Conservation (phyloP, 2,113 vertebrate genomes). For the Neopipo cinnamomea region DNA sequence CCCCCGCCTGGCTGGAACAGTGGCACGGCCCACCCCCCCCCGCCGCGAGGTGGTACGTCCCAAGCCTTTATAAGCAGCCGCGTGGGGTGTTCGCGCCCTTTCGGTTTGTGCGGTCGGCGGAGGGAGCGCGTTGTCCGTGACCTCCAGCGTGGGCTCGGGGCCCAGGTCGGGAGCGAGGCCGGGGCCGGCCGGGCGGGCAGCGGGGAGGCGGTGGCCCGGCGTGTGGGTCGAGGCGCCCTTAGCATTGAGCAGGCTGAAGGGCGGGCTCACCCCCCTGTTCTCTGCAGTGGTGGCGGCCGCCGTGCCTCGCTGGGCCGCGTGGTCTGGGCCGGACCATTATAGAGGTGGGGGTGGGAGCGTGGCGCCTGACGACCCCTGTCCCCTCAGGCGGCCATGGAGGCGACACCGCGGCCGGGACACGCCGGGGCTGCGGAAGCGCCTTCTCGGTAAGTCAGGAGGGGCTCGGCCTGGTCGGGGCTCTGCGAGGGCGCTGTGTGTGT, state of each 20-base stretch:
- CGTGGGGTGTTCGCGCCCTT: accelerated
- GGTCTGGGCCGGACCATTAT: not conserved
- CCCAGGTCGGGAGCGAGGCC: not conserved
- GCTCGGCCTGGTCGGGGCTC: no score
- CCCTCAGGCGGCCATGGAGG: not conserved
- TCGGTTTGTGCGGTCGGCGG: accelerated
- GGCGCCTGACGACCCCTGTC: not conserved
- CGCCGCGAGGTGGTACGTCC: not conserved
- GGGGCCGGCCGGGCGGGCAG: not conserved
- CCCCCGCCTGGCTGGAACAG: not conserved
- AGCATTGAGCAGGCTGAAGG: accelerated
- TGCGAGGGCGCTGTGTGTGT: not conserved
- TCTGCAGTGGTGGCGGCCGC: not conserved
- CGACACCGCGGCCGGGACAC: no score
- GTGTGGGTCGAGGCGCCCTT: accelerated
- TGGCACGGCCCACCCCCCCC: not conserved
- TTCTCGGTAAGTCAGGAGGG: not conserved
- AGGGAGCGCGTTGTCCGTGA: accelerated
- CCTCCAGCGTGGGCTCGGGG: no score
- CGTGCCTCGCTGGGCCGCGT: not conserved
- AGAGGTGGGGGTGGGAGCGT: no score
- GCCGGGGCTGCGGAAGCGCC: accelerated
- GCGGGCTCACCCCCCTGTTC: accelerated
- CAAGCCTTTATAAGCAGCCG: not conserved
- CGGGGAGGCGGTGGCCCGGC: accelerated